Conservation (phyloP, 2,113 vertebrate species). For the Pao palembangensis region DNA sequence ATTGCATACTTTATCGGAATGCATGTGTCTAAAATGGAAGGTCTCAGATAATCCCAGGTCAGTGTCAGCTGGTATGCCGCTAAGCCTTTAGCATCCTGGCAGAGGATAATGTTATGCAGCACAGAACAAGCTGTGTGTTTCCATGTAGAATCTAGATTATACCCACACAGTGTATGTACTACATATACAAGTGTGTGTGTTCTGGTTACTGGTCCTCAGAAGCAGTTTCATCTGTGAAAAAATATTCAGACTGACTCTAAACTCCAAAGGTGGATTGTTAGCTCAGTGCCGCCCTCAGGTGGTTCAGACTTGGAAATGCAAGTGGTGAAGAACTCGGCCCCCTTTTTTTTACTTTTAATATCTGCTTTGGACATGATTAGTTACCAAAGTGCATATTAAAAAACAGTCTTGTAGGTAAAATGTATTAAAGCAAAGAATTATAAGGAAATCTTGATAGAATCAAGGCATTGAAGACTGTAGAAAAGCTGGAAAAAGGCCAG, state of each 20-base stretch:
- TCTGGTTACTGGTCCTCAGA: background rate
- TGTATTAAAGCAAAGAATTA: too few species aligned
- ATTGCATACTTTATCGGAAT: constrained; percentile 6
- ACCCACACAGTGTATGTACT: background rate
- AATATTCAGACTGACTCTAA: too few species aligned
- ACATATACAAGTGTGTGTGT: background rate
- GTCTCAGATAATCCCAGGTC: constrained; percentile 49
- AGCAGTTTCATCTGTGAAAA: too few species aligned
- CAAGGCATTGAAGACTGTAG: too few species aligned
- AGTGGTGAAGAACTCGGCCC: too few species aligned
- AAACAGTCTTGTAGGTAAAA: too few species aligned
- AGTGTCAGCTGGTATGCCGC: constrained; percentile 49
- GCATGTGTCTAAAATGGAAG: constrained; percentile 31
- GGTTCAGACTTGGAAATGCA: constrained; percentile 4
- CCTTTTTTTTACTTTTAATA: too few species aligned
- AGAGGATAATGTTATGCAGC: constrained; percentile 40
- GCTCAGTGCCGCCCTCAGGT: constrained; percentile 15
- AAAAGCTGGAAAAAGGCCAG: too few species aligned
- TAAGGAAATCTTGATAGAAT: too few species aligned
- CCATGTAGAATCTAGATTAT: background rate
- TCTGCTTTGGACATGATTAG: too few species aligned
- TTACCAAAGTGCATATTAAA: too few species aligned
- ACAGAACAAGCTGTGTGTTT: constrained; percentile 6
- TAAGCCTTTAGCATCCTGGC: constrained; percentile 47
- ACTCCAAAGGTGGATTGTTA: too few species aligned